These are phyloP conservation scores for Apis mellifera DNA, from an alignment of 1,140 invertebrate species.

Conservation along the genomic window DNA sequence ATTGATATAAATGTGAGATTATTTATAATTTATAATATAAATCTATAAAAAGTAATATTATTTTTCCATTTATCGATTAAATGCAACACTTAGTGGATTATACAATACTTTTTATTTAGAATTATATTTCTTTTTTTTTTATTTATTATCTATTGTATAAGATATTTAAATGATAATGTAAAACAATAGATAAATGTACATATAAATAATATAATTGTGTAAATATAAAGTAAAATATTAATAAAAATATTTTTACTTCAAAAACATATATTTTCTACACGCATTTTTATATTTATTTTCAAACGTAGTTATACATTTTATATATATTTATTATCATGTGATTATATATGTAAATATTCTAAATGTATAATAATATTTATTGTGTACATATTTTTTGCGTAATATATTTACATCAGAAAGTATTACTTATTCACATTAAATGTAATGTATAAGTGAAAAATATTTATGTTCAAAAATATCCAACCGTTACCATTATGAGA, in stretches of 20 bases:
- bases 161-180: neutral
- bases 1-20: neutral
- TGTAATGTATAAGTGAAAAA: neutral
- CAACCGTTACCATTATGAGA: neutral
- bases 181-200: neutral
- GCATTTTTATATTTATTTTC: neutral
- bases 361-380: neutral
- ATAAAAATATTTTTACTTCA: neutral
- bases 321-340: neutral
- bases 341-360: neutral
- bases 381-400: neutral
- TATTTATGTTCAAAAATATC: neutral
- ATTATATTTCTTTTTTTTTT: neutral
- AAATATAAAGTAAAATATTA: neutral
- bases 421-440: too few species aligned
- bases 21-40: neutral
- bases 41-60: neutral
- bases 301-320: neutral
- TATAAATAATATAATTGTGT: neutral
- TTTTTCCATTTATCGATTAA: neutral
- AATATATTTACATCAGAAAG: neutral
- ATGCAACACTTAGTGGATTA: neutral
- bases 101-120: neutral
- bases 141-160: neutral
- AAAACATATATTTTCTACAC: neutral